phyloP scores from a whole-genome alignment of 2,888 invertebrate species.

The Tortrix viridana region DNA sequence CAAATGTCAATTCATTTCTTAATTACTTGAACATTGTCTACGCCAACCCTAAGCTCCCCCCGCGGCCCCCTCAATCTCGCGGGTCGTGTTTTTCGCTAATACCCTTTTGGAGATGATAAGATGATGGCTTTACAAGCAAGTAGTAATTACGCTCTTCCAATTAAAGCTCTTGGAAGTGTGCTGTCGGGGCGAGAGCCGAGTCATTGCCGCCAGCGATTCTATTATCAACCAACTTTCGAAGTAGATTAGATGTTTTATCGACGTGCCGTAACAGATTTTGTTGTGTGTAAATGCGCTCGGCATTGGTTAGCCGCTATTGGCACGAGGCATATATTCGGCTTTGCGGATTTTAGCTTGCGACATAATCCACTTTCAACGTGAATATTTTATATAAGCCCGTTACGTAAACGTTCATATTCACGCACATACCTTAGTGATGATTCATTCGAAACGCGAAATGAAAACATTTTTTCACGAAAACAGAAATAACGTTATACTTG shows the following conservation, averaged over 20 bases:
- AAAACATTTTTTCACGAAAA: not conserved
- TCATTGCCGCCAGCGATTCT: conserved; percentile 49
- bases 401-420: conserved; percentile 31
- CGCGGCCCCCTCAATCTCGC: conserved; percentile 45
- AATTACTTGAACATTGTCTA: conserved; percentile 2
- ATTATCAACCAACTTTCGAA: conserved; percentile 25
- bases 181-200: conserved; percentile 52
- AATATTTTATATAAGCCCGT: conserved; percentile 36
- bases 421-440: conserved; percentile 17
- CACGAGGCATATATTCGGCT: conserved; percentile 34
- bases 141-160: conserved; percentile 80
- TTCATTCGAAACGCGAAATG: conserved; percentile 21
- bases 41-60: conserved; percentile 40
- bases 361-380: conserved; percentile 36
- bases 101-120: conserved; percentile 80
- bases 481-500: too few species aligned
- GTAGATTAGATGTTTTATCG: conserved; percentile 31
- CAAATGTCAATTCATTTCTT: not conserved
- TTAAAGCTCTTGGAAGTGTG: conserved; percentile 62
- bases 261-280: conserved; percentile 31
- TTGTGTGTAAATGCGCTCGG: conserved; percentile 34
- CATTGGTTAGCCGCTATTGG: conserved; percentile 31
- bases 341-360: conserved; percentile 36
- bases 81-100: conserved; percentile 78
- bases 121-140: conserved; percentile 82